Percentiles rank a stretch among this genome's conserved stretches.
Evolutionary conservation across 1,140 invertebrate species (phyloP).

Genomic region (Harlomillsia oculata): DNA sequence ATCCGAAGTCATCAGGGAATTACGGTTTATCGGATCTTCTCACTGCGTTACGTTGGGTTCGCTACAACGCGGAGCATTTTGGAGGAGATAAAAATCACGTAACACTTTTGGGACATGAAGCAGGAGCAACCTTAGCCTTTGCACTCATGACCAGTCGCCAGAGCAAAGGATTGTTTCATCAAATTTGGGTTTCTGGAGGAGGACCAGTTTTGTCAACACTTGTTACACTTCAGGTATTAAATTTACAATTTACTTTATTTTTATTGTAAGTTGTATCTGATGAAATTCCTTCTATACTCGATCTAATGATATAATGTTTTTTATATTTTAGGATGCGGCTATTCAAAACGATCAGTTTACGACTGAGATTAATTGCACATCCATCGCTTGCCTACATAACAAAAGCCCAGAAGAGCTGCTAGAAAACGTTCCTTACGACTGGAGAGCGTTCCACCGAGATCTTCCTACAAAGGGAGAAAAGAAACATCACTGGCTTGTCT

Average conservation of each 20-base stretch:
- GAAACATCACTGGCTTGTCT: constrained; percentile 59
- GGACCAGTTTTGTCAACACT: constrained; percentile 4
- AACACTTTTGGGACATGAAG: constrained; percentile 67
- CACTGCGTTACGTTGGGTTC: constrained; percentile 65
- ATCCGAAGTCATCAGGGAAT: constrained; percentile 70
- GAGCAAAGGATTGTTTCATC: constrained; percentile 37
- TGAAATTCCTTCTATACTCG: too few relatives aligned
- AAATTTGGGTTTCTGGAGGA: constrained; percentile 36
- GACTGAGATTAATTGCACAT: constrained; percentile 43
- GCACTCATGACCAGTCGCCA: constrained; percentile 51
- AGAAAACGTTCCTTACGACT: constrained; percentile 55
- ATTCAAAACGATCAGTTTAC: constrained; percentile 51
- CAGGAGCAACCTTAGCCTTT: constrained; percentile 65
- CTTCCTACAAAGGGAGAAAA: constrained; percentile 51
- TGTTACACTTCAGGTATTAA: constrained; percentile 6
- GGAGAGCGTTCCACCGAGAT: constrained; percentile 51
- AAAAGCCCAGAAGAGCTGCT: constrained; percentile 52
- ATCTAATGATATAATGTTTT: too few relatives aligned
- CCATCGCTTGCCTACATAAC: constrained; percentile 29
- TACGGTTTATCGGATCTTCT: constrained; percentile 73
- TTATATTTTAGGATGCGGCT: constrained; percentile 46
- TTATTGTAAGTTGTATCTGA: too few relatives aligned
- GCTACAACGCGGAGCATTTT: constrained; percentile 68
- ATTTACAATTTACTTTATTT: not conserved
- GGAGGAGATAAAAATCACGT: constrained; percentile 63